Percentiles rank a stretch among this genome's conserved stretches.
These are phyloP conservation scores for Oreohelix idahoensis DNA, from an alignment of 1,140 invertebrate genomes.

Conservation along the genomic window DNA sequence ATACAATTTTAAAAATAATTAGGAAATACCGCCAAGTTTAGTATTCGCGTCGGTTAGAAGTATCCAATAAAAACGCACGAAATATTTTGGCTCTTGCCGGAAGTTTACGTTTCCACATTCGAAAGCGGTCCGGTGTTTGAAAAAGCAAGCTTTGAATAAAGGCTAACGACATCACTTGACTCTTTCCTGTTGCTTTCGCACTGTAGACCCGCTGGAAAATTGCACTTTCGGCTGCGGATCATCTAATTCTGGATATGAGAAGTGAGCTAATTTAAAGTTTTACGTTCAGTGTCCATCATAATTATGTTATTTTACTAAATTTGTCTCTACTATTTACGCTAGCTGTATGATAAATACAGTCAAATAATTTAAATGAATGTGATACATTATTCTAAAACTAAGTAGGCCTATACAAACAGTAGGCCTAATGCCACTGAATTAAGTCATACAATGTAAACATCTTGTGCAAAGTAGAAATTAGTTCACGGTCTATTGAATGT, in stretches of 20 bases:
- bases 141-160: slow-evolving; percentile 13
- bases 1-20: not conserved
- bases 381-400: too few relatives aligned
- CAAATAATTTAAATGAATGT: too few relatives aligned
- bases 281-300: too few relatives aligned
- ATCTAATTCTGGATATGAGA: not conserved
- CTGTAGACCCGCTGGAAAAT: not conserved
- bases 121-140: slow-evolving; percentile 24
- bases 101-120: slow-evolving; percentile 17
- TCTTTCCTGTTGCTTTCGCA: not conserved
- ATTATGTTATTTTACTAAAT: too few relatives aligned
- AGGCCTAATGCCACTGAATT: too few relatives aligned
- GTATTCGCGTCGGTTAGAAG: not conserved
- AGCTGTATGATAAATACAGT: too few relatives aligned
- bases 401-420: too few relatives aligned
- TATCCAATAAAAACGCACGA: slow-evolving; percentile 6
- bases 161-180: not conserved
- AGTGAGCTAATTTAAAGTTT: not conserved
- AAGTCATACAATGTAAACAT: too few relatives aligned
- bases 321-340: too few relatives aligned
- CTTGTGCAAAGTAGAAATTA: too few relatives aligned
- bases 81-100: slow-evolving; percentile 13
- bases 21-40: slow-evolving; percentile 23
- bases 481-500: too few relatives aligned
- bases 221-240: not conserved